phyloP scores from a whole-genome alignment of 2,113 vertebrate genomes.

The Entelurus aequoreus region DNA sequence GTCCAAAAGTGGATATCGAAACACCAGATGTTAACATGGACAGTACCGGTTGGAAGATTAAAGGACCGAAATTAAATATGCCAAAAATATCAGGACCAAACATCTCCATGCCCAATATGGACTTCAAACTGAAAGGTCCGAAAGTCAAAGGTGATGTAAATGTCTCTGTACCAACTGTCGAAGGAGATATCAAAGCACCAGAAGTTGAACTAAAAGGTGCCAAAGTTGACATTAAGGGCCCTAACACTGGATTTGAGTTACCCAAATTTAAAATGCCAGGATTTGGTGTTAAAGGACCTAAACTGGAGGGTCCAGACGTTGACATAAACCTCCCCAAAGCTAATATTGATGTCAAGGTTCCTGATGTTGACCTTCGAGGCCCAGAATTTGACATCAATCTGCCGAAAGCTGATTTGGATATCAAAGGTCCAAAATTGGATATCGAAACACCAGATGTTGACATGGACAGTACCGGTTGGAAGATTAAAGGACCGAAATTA shows the following conservation, averaged over 20 bases:
- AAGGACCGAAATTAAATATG: conserved; percentile 13
- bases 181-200: conserved; percentile 12
- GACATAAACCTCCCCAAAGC: conserved; percentile 7
- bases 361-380: background rate
- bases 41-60: background rate
- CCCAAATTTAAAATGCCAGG: conserved; percentile 27
- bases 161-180: conserved; percentile 14
- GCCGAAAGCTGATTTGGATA: background rate
- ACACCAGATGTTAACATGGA: background rate
- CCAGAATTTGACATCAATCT: conserved; percentile 40
- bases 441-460: conserved; percentile 8
- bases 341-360: conserved; percentile 2
- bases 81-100: conserved; percentile 15
- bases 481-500: conserved; percentile 40
- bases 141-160: conserved; percentile 18
- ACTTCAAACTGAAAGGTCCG: conserved; percentile 5
- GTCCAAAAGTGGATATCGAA: background rate
- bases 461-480: background rate
- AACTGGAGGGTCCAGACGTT: conserved; percentile 8
- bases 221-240: background rate
- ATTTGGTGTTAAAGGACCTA: conserved; percentile 1
- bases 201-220: background rate
- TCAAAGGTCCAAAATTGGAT: background rate
- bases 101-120: background rate
- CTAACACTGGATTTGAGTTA: conserved; percentile 13